Evolutionary conservation across 2,888 invertebrate species (phyloP).

Genomic region (Charanyca ferruginea): DNA sequence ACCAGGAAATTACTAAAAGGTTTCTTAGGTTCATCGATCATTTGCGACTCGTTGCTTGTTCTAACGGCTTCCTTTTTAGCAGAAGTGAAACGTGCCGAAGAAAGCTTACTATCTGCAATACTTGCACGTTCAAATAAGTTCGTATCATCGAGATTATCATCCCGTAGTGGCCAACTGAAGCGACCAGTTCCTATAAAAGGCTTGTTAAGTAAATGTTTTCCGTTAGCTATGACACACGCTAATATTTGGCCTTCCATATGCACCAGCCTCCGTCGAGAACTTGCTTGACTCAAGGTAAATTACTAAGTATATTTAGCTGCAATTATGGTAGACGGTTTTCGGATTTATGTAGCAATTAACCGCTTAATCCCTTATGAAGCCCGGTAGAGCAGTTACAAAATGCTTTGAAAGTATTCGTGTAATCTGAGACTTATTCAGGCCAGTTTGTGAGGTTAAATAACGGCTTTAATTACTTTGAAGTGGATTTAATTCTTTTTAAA

Average conservation of each 20-base stretch:
- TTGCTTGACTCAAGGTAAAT: slow-evolving; percentile 70
- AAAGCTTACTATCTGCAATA: slow-evolving; percentile 65
- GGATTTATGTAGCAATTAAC: slow-evolving; percentile 78
- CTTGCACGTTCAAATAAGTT: slow-evolving; percentile 49
- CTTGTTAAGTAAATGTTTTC: slow-evolving; percentile 73
- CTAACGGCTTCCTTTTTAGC: slow-evolving; percentile 73
- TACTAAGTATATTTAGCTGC: slow-evolving; percentile 71
- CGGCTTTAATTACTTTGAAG: slow-evolving; percentile 55
- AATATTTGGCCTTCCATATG: slow-evolving; percentile 72
- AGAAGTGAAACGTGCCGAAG: slow-evolving; percentile 68
- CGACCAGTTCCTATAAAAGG: slow-evolving; percentile 79
- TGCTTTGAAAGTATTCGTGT: slow-evolving; percentile 67
- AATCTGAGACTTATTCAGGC: slow-evolving; percentile 67
- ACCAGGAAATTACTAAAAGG: slow-evolving; percentile 79
- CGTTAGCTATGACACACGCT: slow-evolving; percentile 78
- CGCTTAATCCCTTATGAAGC: slow-evolving; percentile 69
- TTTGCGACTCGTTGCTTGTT: slow-evolving; percentile 69
- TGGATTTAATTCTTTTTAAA: slow-evolving; percentile 44
- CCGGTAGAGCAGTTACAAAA: slow-evolving; percentile 69
- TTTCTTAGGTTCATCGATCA: slow-evolving; percentile 78
- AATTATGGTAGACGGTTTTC: slow-evolving; percentile 75
- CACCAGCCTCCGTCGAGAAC: slow-evolving; percentile 53
- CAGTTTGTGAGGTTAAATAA: slow-evolving; percentile 52
- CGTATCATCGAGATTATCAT: slow-evolving; percentile 67
- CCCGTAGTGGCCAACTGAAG: slow-evolving; percentile 64